phyloP scores from a whole-genome alignment of 2,888 invertebrate species.

The Ennomos fuscantarius region DNA sequence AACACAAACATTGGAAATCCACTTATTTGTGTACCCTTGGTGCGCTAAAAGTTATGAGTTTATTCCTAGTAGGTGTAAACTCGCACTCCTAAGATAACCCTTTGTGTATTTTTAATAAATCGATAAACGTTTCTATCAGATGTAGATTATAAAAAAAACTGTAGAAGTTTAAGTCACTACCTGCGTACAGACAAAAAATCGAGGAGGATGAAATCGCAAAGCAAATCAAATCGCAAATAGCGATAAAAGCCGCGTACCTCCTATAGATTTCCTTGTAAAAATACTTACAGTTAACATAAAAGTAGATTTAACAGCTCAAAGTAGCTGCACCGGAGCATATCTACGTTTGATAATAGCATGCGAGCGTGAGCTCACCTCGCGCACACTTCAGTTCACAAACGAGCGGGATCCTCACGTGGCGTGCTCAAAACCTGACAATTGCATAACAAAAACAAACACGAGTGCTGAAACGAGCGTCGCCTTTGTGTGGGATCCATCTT shows the following conservation, averaged over 20 bases:
- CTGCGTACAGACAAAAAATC: too few species aligned
- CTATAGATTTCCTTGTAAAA: too few species aligned
- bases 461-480: slow-evolving; percentile 74
- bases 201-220: too few species aligned
- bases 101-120: too few species aligned
- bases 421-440: slow-evolving; percentile 78
- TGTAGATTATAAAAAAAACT: too few species aligned
- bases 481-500: slow-evolving; percentile 79
- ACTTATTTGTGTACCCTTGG: not conserved
- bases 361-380: slow-evolving; percentile 33
- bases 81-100: not conserved
- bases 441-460: slow-evolving; percentile 82
- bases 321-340: slow-evolving; percentile 28
- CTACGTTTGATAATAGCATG: slow-evolving; percentile 35
- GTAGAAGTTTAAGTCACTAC: too few species aligned
- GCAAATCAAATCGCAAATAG: too few species aligned
- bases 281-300: slow-evolving; percentile 13
- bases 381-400: slow-evolving; percentile 71
- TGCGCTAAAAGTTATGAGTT: slow-evolving; percentile 2
- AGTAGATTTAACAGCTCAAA: slow-evolving; percentile 18
- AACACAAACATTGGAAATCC: slow-evolving; percentile 7
- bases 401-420: slow-evolving; percentile 65
- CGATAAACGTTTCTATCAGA: too few species aligned
- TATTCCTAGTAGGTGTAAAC: slow-evolving; percentile 1
- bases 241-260: too few species aligned